Conservation (phyloP, 2,113 vertebrate genomes). For the Megaceryle torquata region DNA sequence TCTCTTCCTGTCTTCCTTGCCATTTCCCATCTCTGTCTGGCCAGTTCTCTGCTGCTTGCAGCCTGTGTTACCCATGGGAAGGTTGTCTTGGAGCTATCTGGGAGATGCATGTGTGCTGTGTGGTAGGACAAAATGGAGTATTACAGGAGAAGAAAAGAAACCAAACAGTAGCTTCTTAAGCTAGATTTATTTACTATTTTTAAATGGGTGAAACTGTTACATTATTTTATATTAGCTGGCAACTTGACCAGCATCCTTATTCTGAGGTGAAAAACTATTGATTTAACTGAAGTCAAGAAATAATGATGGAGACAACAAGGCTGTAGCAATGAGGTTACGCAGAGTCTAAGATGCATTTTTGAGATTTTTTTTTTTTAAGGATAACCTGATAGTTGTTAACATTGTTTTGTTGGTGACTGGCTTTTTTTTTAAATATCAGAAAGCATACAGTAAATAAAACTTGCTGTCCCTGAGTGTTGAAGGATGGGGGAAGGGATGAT, state of each 20-base stretch:
- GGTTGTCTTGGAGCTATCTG: background rate
- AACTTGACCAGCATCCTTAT: background rate
- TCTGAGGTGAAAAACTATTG: background rate
- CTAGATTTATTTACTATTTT: background rate
- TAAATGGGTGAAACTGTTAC: background rate
- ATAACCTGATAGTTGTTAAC: background rate
- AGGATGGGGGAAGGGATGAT: background rate
- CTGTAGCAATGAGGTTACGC: background rate
- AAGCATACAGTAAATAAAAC: background rate
- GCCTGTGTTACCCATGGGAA: background rate
- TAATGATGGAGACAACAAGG: background rate
- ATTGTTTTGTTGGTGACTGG: background rate
- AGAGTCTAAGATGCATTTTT: background rate
- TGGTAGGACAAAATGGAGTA: background rate
- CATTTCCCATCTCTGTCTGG: background rate
- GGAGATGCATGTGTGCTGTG: fast-evolving
- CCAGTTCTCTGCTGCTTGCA: background rate
- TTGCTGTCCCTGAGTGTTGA: background rate
- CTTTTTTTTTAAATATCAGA: background rate
- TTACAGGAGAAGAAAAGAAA: background rate
- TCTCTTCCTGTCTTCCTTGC: background rate
- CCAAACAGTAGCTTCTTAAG: background rate
- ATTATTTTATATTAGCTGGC: background rate
- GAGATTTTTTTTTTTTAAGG: background rate
- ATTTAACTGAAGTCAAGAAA: background rate